These are phyloP conservation scores for Chouioia cunea DNA, from an alignment of 2,888 invertebrate species.

Conservation along the genomic window DNA sequence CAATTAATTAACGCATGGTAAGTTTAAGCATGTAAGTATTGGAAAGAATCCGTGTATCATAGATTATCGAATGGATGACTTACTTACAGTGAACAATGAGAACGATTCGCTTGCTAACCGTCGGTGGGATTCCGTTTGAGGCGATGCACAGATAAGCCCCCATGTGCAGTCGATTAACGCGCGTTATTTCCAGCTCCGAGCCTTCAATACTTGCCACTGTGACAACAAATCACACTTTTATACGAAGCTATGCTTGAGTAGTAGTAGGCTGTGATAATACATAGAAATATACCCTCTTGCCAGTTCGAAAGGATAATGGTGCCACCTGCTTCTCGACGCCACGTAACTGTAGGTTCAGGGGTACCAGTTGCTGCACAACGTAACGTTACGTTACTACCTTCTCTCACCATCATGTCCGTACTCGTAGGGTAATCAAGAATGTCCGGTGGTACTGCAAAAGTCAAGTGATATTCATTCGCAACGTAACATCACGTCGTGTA, in stretches of 20 bases:
- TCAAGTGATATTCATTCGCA: too few species aligned
- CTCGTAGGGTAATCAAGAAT: conserved; percentile 89
- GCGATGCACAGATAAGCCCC: conserved; percentile 83
- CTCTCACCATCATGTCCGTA: conserved; percentile 86
- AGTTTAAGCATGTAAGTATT: too few species aligned
- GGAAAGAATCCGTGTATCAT: too few species aligned
- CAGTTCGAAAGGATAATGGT: conserved; percentile 70
- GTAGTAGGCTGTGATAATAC: too few species aligned
- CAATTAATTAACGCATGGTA: too few species aligned
- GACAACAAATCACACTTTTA: conserved; percentile 18
- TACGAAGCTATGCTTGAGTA: neutral
- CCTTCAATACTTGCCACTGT: conserved; percentile 72
- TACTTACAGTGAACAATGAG: conserved; percentile 84
- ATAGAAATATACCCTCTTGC: conserved; percentile 59
- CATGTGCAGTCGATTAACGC: conserved; percentile 82
- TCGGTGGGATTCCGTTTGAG: conserved; percentile 80
- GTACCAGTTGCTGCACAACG: conserved; percentile 90
- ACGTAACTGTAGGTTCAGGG: conserved; percentile 86
- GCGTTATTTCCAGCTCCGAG: conserved; percentile 75
- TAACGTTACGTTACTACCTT: conserved; percentile 88
- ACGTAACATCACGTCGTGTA: too few species aligned
- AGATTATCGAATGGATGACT: too few species aligned
- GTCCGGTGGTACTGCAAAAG: conserved; percentile 86
- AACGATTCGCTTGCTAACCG: conserved; percentile 71
- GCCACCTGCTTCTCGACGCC: conserved; percentile 85